phyloP scores from a whole-genome alignment of 1,140 invertebrate species.

The Drosophila teissieri region DNA sequence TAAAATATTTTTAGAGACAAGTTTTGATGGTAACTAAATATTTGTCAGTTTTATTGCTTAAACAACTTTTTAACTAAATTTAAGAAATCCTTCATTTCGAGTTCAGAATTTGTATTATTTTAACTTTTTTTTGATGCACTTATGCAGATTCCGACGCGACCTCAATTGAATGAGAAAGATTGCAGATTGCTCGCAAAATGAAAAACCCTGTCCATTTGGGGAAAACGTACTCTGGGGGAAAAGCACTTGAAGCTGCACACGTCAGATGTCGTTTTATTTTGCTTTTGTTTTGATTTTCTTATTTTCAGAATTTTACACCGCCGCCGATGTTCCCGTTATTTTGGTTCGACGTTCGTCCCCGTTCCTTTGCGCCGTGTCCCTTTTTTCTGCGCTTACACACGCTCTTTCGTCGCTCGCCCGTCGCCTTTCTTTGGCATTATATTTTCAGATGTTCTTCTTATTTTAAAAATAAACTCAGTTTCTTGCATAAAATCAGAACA shows the following conservation, averaged over 20 bases:
- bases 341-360: conserved; percentile 5
- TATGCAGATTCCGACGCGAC: conserved; percentile 7
- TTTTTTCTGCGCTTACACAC: conserved; percentile 29
- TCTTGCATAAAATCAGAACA: conserved; percentile 60
- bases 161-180: conserved; percentile 15
- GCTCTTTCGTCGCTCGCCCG: conserved; percentile 1
- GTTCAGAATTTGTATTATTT: not conserved
- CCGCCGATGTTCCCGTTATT: conserved; percentile 29
- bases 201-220: conserved; percentile 23
- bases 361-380: conserved; percentile 19
- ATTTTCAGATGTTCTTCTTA: conserved; percentile 53
- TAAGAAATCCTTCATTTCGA: no score
- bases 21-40: no score
- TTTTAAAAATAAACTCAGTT: conserved; percentile 48
- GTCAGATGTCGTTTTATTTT: conserved; percentile 42
- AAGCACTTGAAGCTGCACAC: conserved; percentile 60
- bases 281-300: conserved; percentile 31
- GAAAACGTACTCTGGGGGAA: conserved; percentile 27
- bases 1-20: no score
- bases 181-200: conserved; percentile 35
- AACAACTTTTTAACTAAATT: no score
- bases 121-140: not conserved
- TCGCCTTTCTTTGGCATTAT: conserved; percentile 38
- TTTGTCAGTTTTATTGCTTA: no score
- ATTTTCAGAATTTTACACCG: conserved; percentile 33